Percentiles rank a stretch among this genome's conserved stretches.
phyloP scores from a whole-genome alignment of 2,797 vertebrate genomes.

The Notolabrus celidotus region DNA sequence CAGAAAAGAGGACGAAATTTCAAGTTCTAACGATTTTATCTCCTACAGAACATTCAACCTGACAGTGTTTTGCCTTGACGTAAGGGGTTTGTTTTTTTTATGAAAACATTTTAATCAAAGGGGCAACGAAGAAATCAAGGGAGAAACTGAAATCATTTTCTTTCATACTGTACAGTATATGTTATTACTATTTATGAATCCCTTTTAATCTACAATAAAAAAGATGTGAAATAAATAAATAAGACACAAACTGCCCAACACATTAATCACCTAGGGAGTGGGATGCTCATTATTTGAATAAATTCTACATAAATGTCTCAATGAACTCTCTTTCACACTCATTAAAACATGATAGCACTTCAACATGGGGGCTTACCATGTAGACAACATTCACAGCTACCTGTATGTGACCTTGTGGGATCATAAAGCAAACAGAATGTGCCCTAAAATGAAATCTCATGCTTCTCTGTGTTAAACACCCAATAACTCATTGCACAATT shows the following conservation, averaged over 20 bases:
- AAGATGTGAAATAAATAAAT: too few relatives aligned
- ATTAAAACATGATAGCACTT: constrained; percentile 13
- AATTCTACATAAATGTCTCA: background rate
- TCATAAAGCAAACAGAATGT: constrained; percentile 22
- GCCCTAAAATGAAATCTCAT: constrained; percentile 11
- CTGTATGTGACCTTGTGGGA: constrained; percentile 16
- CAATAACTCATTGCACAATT: constrained; percentile 31
- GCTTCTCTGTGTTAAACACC: constrained; percentile 28
- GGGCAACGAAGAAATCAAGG: too few relatives aligned
- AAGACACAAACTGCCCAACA: too few relatives aligned
- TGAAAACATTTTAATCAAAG: too few relatives aligned
- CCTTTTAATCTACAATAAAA: too few relatives aligned
- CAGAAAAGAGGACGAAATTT: constrained; percentile 3
- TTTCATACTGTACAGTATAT: too few relatives aligned
- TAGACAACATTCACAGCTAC: background rate
- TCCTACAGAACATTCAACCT: constrained; percentile 3
- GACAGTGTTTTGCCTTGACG: background rate
- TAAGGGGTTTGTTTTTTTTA: too few relatives aligned
- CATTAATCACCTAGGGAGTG: too few relatives aligned
- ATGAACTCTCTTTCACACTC: background rate
- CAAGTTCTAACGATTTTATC: constrained; percentile 10
- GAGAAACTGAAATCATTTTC: too few relatives aligned
- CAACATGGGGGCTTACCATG: too few relatives aligned
- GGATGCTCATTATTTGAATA: too few relatives aligned
- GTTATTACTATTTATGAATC: too few relatives aligned